Conservation (phyloP, 2,888 invertebrate genomes). For the Melanchra persicariae region DNA sequence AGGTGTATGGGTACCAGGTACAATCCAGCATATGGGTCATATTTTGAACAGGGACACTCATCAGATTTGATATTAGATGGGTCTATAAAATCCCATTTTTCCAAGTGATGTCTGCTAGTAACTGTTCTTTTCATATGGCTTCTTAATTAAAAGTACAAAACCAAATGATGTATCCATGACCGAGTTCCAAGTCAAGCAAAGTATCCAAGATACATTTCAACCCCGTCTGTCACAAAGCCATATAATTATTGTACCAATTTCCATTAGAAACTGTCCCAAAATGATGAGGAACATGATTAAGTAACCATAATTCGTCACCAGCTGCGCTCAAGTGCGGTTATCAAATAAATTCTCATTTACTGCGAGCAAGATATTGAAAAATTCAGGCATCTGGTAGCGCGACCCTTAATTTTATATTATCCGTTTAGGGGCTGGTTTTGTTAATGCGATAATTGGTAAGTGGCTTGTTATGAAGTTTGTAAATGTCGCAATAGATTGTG, state of each 20-base stretch:
- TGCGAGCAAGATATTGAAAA: conserved; percentile 66
- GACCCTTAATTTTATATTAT: conserved; percentile 69
- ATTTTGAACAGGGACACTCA: no score
- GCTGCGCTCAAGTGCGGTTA: conserved; percentile 62
- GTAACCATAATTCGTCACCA: conserved; percentile 68
- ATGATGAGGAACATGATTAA: conserved; percentile 58
- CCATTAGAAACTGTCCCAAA: conserved; percentile 53
- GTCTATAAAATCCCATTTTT: no score
- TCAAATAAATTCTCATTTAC: conserved; percentile 68
- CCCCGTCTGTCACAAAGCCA: conserved; percentile 21
- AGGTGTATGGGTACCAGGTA: no score
- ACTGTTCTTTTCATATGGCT: no score
- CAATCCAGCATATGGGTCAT: no score
- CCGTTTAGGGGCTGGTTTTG: conserved; percentile 44
- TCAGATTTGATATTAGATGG: no score
- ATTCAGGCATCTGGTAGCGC: conserved; percentile 69
- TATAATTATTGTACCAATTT: conserved; percentile 59
- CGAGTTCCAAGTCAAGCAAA: not conserved
- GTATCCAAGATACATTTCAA: not conserved
- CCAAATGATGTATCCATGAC: not conserved
- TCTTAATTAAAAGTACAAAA: not conserved
- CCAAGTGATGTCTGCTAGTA: no score
- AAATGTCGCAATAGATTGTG: not conserved
- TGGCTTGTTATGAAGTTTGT: not conserved
- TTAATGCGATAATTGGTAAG: conserved; percentile 3